Evolutionary conservation across 92 coral and sea anemone genomes (phyloP), one percentile per base, ranked within the genome.

Genomic region (Nematostella vectensis): DNA sequence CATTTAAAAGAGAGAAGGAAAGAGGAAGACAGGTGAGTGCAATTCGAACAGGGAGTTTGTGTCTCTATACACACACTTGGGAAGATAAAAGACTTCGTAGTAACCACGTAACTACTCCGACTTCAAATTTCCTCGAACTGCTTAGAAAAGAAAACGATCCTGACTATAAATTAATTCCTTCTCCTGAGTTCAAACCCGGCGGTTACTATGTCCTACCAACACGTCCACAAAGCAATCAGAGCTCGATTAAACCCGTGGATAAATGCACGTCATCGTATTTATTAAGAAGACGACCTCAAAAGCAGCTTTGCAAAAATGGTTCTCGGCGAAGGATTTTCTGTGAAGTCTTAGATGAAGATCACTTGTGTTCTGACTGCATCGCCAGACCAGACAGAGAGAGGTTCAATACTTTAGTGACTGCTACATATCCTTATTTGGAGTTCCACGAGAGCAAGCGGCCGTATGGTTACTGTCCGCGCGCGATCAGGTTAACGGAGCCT

Each of bases 401-500:
- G 16, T 79, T 83, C 28, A 73, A 74, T 59, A 27, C 25, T n/a
- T 68, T 69, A 68, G 39, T 83, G 48, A 61, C 72, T 36, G 55
- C 49, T 33, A 50, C 50, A 33, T 80, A 51, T 70, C 93, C 93
- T 0, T 76, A 59, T 19, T 85, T 79, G 40, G 72, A 69, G 42
- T 83, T 78, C 61, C 69, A 74, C 15, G 51, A 57, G 36, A 71
- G 30, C 1, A 79, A 79, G 37, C 24, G 86, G 33, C 93, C 93
- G 10, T 83, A 83, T 36, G 93, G 93, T 0, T 83, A 80, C 61
- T 83, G 87, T 23, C 93, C 93, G 3, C 68, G 87, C 48, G 63
- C 75, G 24, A 57, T 69, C 16, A 67, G 93, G 18, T 54, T 83
- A 16, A 83, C 93, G 29, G 82, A 83, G 47, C 93, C 93, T 10